Evolutionary conservation across 1,140 invertebrate genomes (phyloP), one percentile per base, ranked within the genome.

Genomic region (Drosophila pectinifera): DNA sequence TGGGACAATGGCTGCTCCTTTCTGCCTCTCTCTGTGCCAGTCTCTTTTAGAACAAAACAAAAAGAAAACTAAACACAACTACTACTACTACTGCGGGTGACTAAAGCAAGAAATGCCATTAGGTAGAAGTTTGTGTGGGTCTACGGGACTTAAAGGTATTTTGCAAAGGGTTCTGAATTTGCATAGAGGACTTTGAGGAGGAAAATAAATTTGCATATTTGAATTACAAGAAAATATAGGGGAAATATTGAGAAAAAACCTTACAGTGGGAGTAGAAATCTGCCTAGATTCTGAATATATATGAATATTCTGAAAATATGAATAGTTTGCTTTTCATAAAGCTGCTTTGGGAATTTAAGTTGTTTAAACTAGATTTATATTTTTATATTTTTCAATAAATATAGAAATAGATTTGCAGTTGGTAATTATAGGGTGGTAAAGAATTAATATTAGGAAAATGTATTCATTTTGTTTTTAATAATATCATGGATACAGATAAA

Each of bases 1-100:
- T 63, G 69, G 49, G 18, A 65, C 45, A 68, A 68, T 73, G 36
- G 38, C 54, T 72, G 46, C 41, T 3, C 24, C 41, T 34, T 18
- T 2, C 34, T 8, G 18, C 26, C 28, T 8, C 13, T 18, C n/a
- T 22, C 18, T 6, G 6, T 20, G 14, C 0, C 18, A 22, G 14
- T 24, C n/a, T 41, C 34, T 41, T 26, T 36, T 4, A 36, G 16
- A 36, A n/a, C 5, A 16, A 14, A 7, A 34, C 31, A 18, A 8
- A 39, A 31, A 38, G 5, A 16, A 48, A 64, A 62, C 20, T 65
- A 39, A 63, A 41, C 54, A 39, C 51, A 31, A 58, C 51, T 18
- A 55, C 45, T 48, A 58, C 51, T 18, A 55, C 45, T 48, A 51
- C 58, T 39, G 53, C 28, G 51, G 58, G 36, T 22, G 61, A 59